These are phyloP conservation scores for Drosophila suzukii DNA, from an alignment of 1,140 invertebrate species.

Conservation along the genomic window DNA sequence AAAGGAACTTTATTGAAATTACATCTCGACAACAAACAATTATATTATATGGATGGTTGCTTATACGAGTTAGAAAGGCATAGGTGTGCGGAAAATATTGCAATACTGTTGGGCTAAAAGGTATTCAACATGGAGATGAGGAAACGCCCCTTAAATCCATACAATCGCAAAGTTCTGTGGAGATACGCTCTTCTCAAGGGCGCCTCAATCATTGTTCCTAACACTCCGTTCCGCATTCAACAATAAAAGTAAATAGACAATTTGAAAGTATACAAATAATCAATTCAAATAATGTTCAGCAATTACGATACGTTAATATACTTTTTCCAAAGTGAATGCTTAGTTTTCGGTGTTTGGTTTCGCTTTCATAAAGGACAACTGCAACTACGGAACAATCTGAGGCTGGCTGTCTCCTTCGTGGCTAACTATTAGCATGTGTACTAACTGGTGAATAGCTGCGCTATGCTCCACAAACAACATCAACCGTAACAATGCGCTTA, in stretches of 20 bases:
- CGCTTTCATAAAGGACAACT: constrained; percentile 38
- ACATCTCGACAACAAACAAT: background rate
- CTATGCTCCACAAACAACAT: constrained; percentile 60
- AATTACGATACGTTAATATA: constrained; percentile 75
- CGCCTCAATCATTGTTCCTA: constrained; percentile 36
- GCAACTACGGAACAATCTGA: constrained; percentile 60
- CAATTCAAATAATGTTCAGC: constrained; percentile 67
- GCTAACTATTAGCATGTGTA: constrained; percentile 61
- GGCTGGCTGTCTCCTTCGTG: constrained; percentile 48
- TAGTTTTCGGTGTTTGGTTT: constrained; percentile 43
- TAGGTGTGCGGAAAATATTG: background rate
- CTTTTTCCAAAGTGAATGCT: constrained; percentile 34
- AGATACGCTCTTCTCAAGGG: constrained; percentile 55
- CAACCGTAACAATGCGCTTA: constrained; percentile 50
- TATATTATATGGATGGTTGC: too few relatives aligned
- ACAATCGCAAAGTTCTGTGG: constrained; percentile 26
- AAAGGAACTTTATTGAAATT: background rate
- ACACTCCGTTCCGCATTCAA: constrained; percentile 24
- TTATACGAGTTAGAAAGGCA: background rate
- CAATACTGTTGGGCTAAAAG: background rate
- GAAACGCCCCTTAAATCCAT: constrained; percentile 25
- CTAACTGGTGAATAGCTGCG: constrained; percentile 69
- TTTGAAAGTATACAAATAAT: constrained; percentile 49
- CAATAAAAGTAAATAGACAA: constrained; percentile 22
- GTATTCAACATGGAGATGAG: background rate